These are phyloP conservation scores for Centropristis striata DNA, from an alignment of 2,113 vertebrate species.

Conservation along the genomic window DNA sequence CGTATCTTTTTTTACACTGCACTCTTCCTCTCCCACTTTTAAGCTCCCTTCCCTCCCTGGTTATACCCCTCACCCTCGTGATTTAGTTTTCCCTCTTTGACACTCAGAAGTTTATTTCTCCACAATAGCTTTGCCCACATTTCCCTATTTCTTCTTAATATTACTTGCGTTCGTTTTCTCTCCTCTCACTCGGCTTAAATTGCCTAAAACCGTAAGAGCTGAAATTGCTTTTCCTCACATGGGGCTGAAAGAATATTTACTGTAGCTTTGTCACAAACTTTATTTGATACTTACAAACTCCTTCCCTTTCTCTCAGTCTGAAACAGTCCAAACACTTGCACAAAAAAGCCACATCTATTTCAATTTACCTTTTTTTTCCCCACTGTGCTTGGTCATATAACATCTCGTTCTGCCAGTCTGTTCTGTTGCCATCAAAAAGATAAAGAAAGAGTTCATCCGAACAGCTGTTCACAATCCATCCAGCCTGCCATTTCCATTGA, in stretches of 20 bases:
- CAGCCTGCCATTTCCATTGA: constrained; percentile 58
- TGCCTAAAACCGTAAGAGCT: constrained; percentile 50
- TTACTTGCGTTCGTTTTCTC: constrained; percentile 49
- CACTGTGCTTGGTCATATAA: constrained; percentile 34
- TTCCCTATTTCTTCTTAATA: constrained; percentile 54
- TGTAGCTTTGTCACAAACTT: constrained; percentile 56
- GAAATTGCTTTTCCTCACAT: constrained; percentile 66
- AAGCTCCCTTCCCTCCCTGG: constrained; percentile 24
- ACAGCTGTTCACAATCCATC: constrained; percentile 64
- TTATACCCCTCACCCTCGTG: constrained; percentile 24
- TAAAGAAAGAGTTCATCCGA: constrained; percentile 31
- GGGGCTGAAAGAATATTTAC: constrained; percentile 40
- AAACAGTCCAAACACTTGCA: constrained; percentile 13
- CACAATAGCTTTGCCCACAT: constrained; percentile 31
- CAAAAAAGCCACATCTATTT: constrained; percentile 32
- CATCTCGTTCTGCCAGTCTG: constrained; percentile 19
- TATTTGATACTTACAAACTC: constrained; percentile 40
- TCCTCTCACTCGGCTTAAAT: constrained; percentile 39
- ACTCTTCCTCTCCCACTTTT: constrained; percentile 19
- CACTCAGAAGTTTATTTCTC: constrained; percentile 44
- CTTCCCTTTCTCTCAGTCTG: constrained; percentile 1
- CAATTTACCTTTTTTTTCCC: constrained; percentile 31
- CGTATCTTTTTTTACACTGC: constrained; percentile 20
- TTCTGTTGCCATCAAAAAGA: constrained; percentile 1
- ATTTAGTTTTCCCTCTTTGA: constrained; percentile 54